Conservation (phyloP, 1,140 invertebrate species). For the Brevipalpus yothersi region DNA sequence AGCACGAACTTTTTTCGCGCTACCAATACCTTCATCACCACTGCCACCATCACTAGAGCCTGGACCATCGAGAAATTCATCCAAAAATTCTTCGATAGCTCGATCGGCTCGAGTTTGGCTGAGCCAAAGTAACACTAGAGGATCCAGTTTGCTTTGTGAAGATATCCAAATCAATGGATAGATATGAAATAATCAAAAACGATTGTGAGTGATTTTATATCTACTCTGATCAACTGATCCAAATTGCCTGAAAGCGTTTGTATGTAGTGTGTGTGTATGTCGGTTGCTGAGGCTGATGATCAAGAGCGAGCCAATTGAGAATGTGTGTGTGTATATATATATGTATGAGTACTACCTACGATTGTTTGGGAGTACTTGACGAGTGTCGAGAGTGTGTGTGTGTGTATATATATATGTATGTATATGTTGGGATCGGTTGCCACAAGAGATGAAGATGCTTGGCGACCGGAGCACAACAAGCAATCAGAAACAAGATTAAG, state of each 20-base stretch:
- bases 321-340: not conserved
- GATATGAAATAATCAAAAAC: not conserved
- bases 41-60: not conserved
- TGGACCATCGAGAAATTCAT: slow-evolving; percentile 6
- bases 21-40: slow-evolving; percentile 1
- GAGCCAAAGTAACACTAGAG: slow-evolving; percentile 13
- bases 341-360: not conserved
- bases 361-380: no score
- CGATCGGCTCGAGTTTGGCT: slow-evolving; percentile 12
- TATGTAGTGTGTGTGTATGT: not conserved
- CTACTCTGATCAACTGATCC: not conserved
- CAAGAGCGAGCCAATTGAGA: not conserved
- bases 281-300: not conserved
- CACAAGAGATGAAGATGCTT: not conserved
- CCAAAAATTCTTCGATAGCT: slow-evolving; percentile 11
- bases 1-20: not conserved
- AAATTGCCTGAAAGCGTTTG: not conserved
- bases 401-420: not conserved
- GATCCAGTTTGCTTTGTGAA: slow-evolving; percentile 12
- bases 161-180: no score
- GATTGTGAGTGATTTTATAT: not conserved
- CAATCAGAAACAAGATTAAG: no score
- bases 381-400: not conserved
- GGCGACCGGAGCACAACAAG: not conserved
- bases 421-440: not conserved